A percentile compares a stretch with the other conserved stretches of the same genome.
Evolutionary conservation across 2,797 vertebrate species (phyloP).

Genomic region (Lophius americanus): DNA sequence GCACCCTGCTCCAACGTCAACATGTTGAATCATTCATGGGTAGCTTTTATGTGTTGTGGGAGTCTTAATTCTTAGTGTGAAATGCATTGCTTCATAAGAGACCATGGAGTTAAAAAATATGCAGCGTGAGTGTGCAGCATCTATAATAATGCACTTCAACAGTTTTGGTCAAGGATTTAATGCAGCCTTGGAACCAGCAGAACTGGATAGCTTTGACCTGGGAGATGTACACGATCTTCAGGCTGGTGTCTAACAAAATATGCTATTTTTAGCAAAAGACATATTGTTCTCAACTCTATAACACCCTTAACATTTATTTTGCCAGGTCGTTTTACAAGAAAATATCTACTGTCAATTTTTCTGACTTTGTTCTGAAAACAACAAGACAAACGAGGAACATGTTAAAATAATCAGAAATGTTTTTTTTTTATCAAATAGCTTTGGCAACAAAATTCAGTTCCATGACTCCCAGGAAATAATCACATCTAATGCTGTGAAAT

Average conservation of each 20-base stretch:
- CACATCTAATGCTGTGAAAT: conserved; percentile 38
- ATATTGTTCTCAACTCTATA: conserved; percentile 26
- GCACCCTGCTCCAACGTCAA: conserved; percentile 4
- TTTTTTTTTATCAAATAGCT: conserved; percentile 71
- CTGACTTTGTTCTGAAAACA: conserved; percentile 35
- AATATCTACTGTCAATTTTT: conserved; percentile 19
- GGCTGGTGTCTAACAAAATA: conserved; percentile 16
- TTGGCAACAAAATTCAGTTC: conserved; percentile 76
- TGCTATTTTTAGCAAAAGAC: conserved; percentile 25
- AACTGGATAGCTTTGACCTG: conserved; percentile 23
- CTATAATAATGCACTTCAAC: conserved; percentile 58
- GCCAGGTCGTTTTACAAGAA: conserved; percentile 26
- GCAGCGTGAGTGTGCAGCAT: conserved; percentile 37
- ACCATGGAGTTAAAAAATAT: not conserved
- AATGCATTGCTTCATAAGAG: conserved; percentile 8
- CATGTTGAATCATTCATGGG: conserved; percentile 38
- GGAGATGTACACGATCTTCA: conserved; percentile 17
- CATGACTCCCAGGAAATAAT: conserved; percentile 52
- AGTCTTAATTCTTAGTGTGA: conserved; percentile 8
- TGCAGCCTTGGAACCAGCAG: conserved; percentile 10
- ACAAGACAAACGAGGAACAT: conserved; percentile 38
- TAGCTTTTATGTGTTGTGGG: not conserved
- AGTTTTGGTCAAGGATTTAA: conserved; percentile 43
- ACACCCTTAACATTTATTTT: conserved; percentile 17
- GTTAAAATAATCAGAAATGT: conserved; percentile 30